Conservation (phyloP, 2,888 invertebrate species). For the Caenorhabditis sp. region DNA sequence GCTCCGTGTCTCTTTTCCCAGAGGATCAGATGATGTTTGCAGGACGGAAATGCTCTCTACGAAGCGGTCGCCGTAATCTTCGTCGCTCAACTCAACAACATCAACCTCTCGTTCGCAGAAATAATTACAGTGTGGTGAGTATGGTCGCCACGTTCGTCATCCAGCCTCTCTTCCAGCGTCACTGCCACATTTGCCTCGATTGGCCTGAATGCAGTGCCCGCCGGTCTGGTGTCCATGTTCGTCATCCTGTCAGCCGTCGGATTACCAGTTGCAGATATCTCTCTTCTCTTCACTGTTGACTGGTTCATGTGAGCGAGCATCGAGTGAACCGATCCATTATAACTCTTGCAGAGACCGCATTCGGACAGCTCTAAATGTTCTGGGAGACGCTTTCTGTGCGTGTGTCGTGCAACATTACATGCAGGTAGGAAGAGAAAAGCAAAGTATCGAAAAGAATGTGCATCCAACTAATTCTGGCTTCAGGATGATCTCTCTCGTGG, state of each 20-base stretch:
- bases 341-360: slow-evolving; percentile 84
- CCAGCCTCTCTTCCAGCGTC: slow-evolving; percentile 88
- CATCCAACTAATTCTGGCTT: too few relatives aligned
- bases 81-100: slow-evolving; percentile 91
- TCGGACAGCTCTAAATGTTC: slow-evolving; percentile 85
- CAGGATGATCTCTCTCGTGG: slow-evolving; percentile 30
- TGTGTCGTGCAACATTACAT: slow-evolving; percentile 85
- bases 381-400: slow-evolving; percentile 86
- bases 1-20: not conserved
- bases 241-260: slow-evolving; percentile 84
- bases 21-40: not conserved
- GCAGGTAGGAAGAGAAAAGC: slow-evolving; percentile 68
- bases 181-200: slow-evolving; percentile 97
- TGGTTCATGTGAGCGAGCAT: slow-evolving; percentile 84
- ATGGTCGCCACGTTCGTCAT: too few relatives aligned
- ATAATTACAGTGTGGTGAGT: slow-evolving; percentile 90
- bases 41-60: slow-evolving; percentile 86
- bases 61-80: slow-evolving; percentile 91
- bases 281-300: slow-evolving; percentile 84
- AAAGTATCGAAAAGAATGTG: not conserved
- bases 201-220: slow-evolving; percentile 93
- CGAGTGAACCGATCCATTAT: not conserved
- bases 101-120: slow-evolving; percentile 89
- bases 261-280: slow-evolving; percentile 84
- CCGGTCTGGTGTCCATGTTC: slow-evolving; percentile 81